phyloP scores from a whole-genome alignment of 2,888 invertebrate genomes.

The Heteropelma amictum region DNA sequence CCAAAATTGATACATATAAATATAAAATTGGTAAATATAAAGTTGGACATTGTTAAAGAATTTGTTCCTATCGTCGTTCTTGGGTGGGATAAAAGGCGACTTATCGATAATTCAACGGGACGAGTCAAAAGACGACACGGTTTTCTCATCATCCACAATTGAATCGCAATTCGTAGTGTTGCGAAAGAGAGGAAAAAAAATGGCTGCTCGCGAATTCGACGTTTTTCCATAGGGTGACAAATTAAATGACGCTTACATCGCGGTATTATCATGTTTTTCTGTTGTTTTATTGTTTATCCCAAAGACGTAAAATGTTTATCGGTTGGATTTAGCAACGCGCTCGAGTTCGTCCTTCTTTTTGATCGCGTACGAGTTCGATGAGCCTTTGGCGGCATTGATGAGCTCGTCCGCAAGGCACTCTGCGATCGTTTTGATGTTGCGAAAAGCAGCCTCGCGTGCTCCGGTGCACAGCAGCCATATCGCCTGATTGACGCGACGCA shows the following conservation, averaged over 20 bases:
- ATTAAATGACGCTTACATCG: too few relatives aligned
- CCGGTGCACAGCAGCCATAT: conserved; percentile 99
- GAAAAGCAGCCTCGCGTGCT: conserved; percentile 99
- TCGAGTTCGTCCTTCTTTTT: conserved; percentile 99
- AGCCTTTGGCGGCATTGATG: conserved; percentile 99
- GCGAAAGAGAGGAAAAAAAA: neutral
- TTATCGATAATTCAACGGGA: too few relatives aligned
- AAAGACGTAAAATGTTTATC: conserved; percentile 84
- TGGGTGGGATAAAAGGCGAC: too few relatives aligned
- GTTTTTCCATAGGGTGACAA: neutral
- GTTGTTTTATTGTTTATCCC: conserved; percentile 60
- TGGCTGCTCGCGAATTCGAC: too few relatives aligned
- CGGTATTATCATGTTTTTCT: conserved; percentile 59
- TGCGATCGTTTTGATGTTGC: conserved; percentile 99
- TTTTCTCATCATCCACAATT: too few relatives aligned
- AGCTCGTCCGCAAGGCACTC: conserved; percentile 99
- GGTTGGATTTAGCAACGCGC: conserved; percentile 99
- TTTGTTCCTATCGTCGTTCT: too few relatives aligned
- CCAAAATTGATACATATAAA: too few relatives aligned
- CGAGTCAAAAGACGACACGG: too few relatives aligned
- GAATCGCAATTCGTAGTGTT: too few relatives aligned
- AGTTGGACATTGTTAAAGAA: too few relatives aligned
- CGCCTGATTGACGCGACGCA: conserved; percentile 99
- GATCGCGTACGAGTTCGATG: conserved; percentile 99
- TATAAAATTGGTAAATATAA: too few relatives aligned